Evolutionary conservation across 2,797 vertebrate species (phyloP), one percentile per base, ranked within the genome.

Genomic region (Calcarius lapponicus): DNA sequence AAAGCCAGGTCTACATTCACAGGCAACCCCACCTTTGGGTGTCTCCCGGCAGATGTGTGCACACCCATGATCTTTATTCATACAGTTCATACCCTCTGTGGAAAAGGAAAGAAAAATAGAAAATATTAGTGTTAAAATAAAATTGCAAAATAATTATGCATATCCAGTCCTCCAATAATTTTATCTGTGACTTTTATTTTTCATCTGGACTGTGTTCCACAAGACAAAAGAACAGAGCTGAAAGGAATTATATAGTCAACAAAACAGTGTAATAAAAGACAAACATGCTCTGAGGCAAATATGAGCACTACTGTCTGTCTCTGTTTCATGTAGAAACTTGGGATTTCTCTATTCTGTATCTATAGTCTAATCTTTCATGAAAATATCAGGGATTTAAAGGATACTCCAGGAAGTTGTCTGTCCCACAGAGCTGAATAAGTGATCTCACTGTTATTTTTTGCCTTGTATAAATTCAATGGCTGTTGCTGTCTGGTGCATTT

Each of bases 1-100:
- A 97, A 99, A 99, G 95, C 99, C 99, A 48, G 99, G 99, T 80
- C 99, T 98, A 97, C 99, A 99, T 97, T 99, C 99, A 69, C 99
- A 99, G 36, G 99, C 99, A 93, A 99, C 99, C 50, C 99, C 99
- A 54, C 99, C 99, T 98, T 99, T 99, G 87, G 99, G 98, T 26
- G 99, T 99, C 97, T 99, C 99, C 85, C 99, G 98, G 98, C 99
- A 99, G 98, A 99, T 99, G 97, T 99, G 99, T 94, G 99, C 99
- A 75, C 99, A 99, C 97, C 99, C 99, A 14, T 99, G 99, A 86
- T 99, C 98, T 98, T 99, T 99, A 98, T 99, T 99, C 99, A 99
- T 99, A 97, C 99, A 99, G 98, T 98, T 98, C 98, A 98, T 98
- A 75, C 98, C 98, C 97, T 98, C 98, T 98, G 98, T 78, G 97